Percentiles rank a stretch among this genome's conserved stretches.
Evolutionary conservation across 2,888 invertebrate species (phyloP).

Genomic region (Leptopilina myrica): DNA sequence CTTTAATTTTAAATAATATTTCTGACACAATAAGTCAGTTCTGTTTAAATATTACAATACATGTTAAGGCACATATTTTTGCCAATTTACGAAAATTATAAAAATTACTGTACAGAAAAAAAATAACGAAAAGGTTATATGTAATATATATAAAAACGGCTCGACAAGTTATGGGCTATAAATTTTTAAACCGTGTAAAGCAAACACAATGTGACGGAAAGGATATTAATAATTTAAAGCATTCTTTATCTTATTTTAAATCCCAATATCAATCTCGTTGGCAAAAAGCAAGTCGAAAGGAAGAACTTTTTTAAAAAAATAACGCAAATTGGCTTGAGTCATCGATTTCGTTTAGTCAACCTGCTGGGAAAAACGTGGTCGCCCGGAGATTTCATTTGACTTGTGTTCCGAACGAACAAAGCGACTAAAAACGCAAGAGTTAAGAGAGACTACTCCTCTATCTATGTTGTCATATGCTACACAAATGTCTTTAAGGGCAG

Average conservation of each 20-base stretch:
- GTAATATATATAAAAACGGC: too few species aligned
- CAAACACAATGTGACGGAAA: not conserved
- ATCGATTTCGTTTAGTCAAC: not conserved
- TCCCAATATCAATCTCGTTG: not conserved
- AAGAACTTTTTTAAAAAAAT: not conserved
- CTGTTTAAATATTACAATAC: too few species aligned
- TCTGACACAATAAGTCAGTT: too few species aligned
- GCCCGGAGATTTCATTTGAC: not conserved
- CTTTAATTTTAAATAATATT: too few species aligned
- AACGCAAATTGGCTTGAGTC: not conserved
- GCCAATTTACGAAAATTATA: too few species aligned
- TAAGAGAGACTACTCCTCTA: not conserved
- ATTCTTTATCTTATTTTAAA: not conserved
- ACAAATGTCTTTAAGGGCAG: not conserved
- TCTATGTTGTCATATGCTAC: not conserved
- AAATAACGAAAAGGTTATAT: too few species aligned
- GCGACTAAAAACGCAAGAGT: not conserved
- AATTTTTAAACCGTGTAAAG: too few species aligned
- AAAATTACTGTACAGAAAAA: too few species aligned
- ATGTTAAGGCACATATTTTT: too few species aligned
- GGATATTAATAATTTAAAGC: not conserved
- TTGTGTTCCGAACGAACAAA: conserved; percentile 14
- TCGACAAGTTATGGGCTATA: too few species aligned
- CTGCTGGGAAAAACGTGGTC: not conserved
- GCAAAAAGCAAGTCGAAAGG: not conserved